Base-by-base conservation (phyloP, 2,888 invertebrate species). In the Pachliopta kotzebuea region DNA sequence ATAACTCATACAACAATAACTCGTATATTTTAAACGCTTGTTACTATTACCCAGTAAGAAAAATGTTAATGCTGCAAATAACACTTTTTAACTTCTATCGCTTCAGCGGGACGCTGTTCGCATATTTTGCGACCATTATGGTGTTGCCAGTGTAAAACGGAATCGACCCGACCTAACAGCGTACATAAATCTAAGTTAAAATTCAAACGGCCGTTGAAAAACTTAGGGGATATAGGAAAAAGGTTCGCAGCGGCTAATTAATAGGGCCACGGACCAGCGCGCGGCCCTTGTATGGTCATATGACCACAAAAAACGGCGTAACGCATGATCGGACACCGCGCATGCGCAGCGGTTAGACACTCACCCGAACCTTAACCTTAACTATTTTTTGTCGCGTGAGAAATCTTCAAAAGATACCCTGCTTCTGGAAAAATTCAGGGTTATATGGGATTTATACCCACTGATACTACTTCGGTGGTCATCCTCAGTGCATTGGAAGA, bases 321-420 rank as follows among this genome's bases (percentile, higher is more conserved):
- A 60, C 63, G 63, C 63, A 24, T 56, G 49, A 64, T 60, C 63
- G 45, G 59, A 24, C 63, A 49, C 58, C 14, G 45, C 61, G 24
- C 69, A 69, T 70, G 67, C 74, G 71, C 72, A 70, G 69, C 64
- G 18, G 69, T 72, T 73, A 72, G 71, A 74, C 72, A 73, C 73
- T 72, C 70, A 83, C 83, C 63, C 69, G 86, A 90, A 89, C 89
- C 83, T n/a, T n/a, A n/a, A n/a, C n/a, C n/a, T n/a, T n/a, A n/a
- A n/a, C n/a, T n/a, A n/a, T n/a, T n/a, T n/a, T n/a, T n/a, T n/a
- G n/a, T n/a, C n/a, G n/a, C n/a, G n/a, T n/a, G n/a, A n/a, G n/a
- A n/a, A n/a, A n/a, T n/a, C n/a, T n/a, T n/a, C n/a, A n/a, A n/a
- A n/a, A n/a, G n/a, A n/a, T n/a, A n/a, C n/a, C n/a, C n/a, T n/a